Evolutionary conservation across 2,888 invertebrate species (phyloP).

Genomic region (Nymphalis urticae): DNA sequence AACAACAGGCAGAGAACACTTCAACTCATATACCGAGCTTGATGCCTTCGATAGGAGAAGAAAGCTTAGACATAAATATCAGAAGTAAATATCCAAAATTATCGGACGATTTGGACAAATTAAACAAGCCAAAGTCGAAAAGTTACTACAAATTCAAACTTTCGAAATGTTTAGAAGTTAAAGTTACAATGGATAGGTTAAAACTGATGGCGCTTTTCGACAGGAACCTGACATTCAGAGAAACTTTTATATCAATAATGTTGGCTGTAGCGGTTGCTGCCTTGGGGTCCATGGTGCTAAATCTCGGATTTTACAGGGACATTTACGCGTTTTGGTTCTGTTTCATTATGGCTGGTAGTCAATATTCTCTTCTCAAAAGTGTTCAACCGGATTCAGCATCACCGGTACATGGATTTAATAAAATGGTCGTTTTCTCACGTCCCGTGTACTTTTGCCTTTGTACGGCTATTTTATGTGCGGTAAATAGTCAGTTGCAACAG

Average conservation of each 20-base stretch:
- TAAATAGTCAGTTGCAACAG: slow-evolving; percentile 67
- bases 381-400: slow-evolving; percentile 99
- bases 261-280: slow-evolving; percentile 93
- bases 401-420: slow-evolving; percentile 98
- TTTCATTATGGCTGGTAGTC: slow-evolving; percentile 98
- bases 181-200: slow-evolving; percentile 95
- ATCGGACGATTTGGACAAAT: slow-evolving; percentile 79
- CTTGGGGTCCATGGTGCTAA: slow-evolving; percentile 91
- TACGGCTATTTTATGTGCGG: slow-evolving; percentile 79
- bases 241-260: slow-evolving; percentile 90
- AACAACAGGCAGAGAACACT: slow-evolving; percentile 59
- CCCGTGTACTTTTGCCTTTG: slow-evolving; percentile 96
- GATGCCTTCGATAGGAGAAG: slow-evolving; percentile 80
- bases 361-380: slow-evolving; percentile 97
- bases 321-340: slow-evolving; percentile 97
- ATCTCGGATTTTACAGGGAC: slow-evolving; percentile 93
- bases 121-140: slow-evolving; percentile 79
- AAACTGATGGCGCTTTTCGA: slow-evolving; percentile 96
- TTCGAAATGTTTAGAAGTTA: slow-evolving; percentile 84
- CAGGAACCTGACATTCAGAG: slow-evolving; percentile 91
- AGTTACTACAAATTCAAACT: slow-evolving; percentile 89
- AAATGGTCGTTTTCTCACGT: slow-evolving; percentile 95
- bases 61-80: slow-evolving; percentile 78
- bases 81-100: slow-evolving; percentile 81
- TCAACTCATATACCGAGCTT: slow-evolving; percentile 66